Conservation (phyloP, 2,888 invertebrate genomes). For the Thyatira batis region DNA sequence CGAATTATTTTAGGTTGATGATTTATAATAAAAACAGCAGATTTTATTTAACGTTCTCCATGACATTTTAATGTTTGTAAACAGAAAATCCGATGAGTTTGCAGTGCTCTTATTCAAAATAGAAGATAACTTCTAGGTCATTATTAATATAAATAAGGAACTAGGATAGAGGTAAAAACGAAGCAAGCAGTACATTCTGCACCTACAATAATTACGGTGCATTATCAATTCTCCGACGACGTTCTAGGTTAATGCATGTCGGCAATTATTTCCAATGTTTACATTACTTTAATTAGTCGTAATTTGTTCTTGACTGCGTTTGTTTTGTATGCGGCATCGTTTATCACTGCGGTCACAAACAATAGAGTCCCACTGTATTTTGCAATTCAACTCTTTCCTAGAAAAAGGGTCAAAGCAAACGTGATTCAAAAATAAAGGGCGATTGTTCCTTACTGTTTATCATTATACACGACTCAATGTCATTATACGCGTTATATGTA, state of each 20-base stretch:
- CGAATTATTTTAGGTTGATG: slow-evolving; percentile 6
- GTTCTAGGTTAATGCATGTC: slow-evolving; percentile 7
- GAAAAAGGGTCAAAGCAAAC: slow-evolving; percentile 45
- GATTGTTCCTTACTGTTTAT: slow-evolving; percentile 56
- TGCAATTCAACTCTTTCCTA: slow-evolving; percentile 36
- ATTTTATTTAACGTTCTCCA: not conserved
- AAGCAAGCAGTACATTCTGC: not conserved
- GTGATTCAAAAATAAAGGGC: slow-evolving; percentile 56
- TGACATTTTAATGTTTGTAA: not conserved
- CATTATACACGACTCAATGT: slow-evolving; percentile 41
- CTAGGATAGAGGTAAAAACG: not conserved
- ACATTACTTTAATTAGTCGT: slow-evolving; percentile 15
- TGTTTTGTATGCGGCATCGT: slow-evolving; percentile 23
- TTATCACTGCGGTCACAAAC: slow-evolving; percentile 38
- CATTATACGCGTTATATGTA: slow-evolving; percentile 6
- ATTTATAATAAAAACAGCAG: not conserved
- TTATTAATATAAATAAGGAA: not conserved
- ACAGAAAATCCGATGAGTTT: slow-evolving; percentile 1
- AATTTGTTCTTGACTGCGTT: slow-evolving; percentile 14
- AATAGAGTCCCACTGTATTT: slow-evolving; percentile 25
- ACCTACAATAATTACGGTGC: not conserved
- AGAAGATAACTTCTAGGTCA: not conserved
- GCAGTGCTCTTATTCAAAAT: not conserved
- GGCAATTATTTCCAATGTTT: slow-evolving; percentile 11
- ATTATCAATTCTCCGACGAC: slow-evolving; percentile 6